These are phyloP conservation scores for Platyscapa corneri DNA, from an alignment of 1,140 invertebrate genomes.

Conservation along the genomic window DNA sequence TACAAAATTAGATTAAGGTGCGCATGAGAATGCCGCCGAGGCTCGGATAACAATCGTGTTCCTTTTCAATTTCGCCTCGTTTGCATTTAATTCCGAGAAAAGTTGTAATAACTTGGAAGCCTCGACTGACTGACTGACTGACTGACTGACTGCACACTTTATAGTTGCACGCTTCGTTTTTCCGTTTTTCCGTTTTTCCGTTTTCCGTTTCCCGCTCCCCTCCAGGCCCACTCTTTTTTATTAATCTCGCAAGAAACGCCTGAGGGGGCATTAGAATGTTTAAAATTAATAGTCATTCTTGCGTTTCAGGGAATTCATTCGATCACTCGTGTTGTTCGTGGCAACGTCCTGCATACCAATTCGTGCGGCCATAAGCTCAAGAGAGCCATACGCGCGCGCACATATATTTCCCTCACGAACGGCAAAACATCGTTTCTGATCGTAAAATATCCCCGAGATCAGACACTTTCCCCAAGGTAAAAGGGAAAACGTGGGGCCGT, in stretches of 20 bases:
- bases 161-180: not conserved
- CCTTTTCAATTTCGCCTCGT: slow-evolving; percentile 6
- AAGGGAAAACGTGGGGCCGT: slow-evolving; percentile 3
- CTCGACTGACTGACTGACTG: no score
- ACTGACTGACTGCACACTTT: slow-evolving; percentile 1
- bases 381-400: not conserved
- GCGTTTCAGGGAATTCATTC: slow-evolving; percentile 4
- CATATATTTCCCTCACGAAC: slow-evolving; percentile 7
- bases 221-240: not conserved
- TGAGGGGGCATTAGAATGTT: not conserved
- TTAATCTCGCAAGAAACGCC: not conserved
- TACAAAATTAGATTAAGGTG: not conserved
- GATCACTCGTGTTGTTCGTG: not conserved
- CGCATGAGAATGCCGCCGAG: not conserved
- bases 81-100: slow-evolving; percentile 22
- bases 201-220: no score
- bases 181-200: not conserved
- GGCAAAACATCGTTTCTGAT: slow-evolving; percentile 4
- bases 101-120: not conserved
- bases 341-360: slow-evolving; percentile 10
- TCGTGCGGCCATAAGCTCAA: not conserved
- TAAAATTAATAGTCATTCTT: slow-evolving; percentile 6
- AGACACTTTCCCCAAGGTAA: slow-evolving; percentile 26
- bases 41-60: not conserved
- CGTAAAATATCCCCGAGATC: slow-evolving; percentile 9